Evolutionary conservation across 2,888 invertebrate genomes (phyloP).

Genomic region (Mimas tiliae): DNA sequence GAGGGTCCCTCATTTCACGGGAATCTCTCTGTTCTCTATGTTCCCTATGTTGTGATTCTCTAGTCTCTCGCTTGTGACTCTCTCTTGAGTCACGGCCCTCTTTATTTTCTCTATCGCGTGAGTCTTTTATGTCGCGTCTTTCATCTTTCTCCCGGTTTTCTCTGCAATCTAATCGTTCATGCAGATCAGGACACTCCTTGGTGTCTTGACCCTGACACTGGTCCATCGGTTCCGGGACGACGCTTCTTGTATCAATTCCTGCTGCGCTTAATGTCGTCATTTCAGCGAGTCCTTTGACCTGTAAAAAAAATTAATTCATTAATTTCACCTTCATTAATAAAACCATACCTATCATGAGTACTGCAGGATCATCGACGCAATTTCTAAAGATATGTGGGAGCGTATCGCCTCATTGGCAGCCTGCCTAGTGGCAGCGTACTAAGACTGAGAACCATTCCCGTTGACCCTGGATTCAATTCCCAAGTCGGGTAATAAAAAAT

Average conservation of each 20-base stretch:
- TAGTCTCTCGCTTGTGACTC: conserved; percentile 61
- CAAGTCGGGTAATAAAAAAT: too few species aligned
- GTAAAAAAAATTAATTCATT: conserved; percentile 32
- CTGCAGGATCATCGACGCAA: too few species aligned
- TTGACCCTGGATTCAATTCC: too few species aligned
- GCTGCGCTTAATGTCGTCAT: conserved; percentile 93
- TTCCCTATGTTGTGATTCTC: conserved; percentile 64
- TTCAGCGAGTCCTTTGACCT: conserved; percentile 95
- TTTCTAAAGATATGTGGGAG: too few species aligned
- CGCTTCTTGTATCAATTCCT: conserved; percentile 80
- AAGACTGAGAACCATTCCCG: too few species aligned
- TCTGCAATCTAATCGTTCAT: conserved; percentile 65
- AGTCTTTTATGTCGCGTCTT: conserved; percentile 65
- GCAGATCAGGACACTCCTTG: conserved; percentile 65
- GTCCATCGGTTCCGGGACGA: conserved; percentile 80
- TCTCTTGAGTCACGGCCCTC: conserved; percentile 66
- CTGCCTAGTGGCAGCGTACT: too few species aligned
- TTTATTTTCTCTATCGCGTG: conserved; percentile 68
- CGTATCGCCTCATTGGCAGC: too few species aligned
- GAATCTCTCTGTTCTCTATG: conserved; percentile 42
- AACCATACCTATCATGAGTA: not conserved
- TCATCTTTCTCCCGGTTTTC: conserved; percentile 73
- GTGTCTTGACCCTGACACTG: conserved; percentile 72
- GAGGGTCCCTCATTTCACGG: conserved; percentile 62
- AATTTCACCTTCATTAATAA: not conserved